Evolutionary conservation across 2,888 invertebrate genomes (phyloP).

Genomic region (Sylvicola fuscatus): DNA sequence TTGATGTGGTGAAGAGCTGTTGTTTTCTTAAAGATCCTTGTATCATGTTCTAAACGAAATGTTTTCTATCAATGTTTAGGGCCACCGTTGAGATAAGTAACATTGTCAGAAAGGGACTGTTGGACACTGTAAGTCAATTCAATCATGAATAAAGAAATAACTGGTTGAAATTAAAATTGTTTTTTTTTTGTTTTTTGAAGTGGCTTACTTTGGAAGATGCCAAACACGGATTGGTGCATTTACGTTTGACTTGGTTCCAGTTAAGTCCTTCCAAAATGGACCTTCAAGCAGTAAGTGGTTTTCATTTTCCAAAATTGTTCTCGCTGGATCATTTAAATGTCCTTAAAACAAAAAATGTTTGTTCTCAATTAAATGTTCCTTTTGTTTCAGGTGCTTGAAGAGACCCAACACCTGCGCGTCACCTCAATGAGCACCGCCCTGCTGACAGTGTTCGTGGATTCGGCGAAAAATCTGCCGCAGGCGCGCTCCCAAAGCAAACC

Average conservation of each 20-base stretch:
- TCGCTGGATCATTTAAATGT: no score
- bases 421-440: constrained; percentile 57
- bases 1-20: no score
- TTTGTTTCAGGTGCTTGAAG: constrained; percentile 39
- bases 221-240: constrained; percentile 82
- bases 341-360: no score
- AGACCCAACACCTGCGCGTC: constrained; percentile 51
- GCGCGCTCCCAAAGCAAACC: constrained; percentile 51
- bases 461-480: constrained; percentile 72
- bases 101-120: constrained; percentile 44
- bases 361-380: no score
- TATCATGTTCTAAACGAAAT: no score
- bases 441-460: constrained; percentile 77
- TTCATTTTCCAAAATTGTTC: not conserved
- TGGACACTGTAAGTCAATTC: constrained; percentile 44
- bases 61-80: constrained; percentile 26
- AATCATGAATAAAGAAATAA: constrained; percentile 1
- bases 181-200: constrained; percentile 26
- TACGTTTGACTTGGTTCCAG: constrained; percentile 76
- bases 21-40: no score
- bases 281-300: constrained; percentile 46
- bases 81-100: constrained; percentile 49
- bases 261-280: constrained; percentile 49
- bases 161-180: constrained; percentile 2
- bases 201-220: constrained; percentile 92